A percentile compares a stretch with the other conserved stretches of the same genome.
Evolutionary conservation across 1,140 invertebrate species (phyloP).

Genomic region (Sesamia nonagrioides): DNA sequence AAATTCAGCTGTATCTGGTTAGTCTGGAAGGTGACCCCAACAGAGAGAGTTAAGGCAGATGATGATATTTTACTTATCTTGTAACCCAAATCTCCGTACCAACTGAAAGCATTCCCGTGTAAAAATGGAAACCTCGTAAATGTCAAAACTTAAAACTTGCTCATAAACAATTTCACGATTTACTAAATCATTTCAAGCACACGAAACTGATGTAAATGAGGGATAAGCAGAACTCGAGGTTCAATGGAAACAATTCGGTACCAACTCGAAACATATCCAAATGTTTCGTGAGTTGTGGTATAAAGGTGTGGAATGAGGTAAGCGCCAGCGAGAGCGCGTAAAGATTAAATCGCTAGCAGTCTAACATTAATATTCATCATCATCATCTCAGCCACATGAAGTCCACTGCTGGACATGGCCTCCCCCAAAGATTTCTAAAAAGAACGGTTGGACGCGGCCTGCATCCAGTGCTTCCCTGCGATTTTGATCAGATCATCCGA

Average conservation of each 20-base stretch:
- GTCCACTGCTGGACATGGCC: too few species aligned
- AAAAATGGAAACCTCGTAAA: neutral
- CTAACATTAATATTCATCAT: too few species aligned
- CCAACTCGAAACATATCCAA: neutral
- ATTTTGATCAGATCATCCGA: too few species aligned
- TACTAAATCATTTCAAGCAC: neutral
- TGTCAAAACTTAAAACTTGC: conserved; percentile 1
- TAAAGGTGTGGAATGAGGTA: neutral
- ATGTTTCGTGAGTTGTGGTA: neutral
- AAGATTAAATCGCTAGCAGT: too few species aligned
- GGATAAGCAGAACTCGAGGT: conserved; percentile 11
- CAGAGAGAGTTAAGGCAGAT: too few species aligned
- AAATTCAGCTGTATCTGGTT: too few species aligned
- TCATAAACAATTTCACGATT: conserved; percentile 12
- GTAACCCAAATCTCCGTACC: conserved; percentile 1
- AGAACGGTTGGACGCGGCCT: too few species aligned
- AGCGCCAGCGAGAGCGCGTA: too few species aligned
- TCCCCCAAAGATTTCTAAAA: too few species aligned
- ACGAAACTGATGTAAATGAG: conserved; percentile 8
- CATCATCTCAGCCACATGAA: too few species aligned
- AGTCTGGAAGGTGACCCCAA: too few species aligned
- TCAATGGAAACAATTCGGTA: neutral
- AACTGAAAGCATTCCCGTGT: neutral
- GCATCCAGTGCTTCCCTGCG: too few species aligned
- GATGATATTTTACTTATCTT: neutral